phyloP scores from a whole-genome alignment of 2,888 invertebrate species.

The Tetranychus truncatus region DNA sequence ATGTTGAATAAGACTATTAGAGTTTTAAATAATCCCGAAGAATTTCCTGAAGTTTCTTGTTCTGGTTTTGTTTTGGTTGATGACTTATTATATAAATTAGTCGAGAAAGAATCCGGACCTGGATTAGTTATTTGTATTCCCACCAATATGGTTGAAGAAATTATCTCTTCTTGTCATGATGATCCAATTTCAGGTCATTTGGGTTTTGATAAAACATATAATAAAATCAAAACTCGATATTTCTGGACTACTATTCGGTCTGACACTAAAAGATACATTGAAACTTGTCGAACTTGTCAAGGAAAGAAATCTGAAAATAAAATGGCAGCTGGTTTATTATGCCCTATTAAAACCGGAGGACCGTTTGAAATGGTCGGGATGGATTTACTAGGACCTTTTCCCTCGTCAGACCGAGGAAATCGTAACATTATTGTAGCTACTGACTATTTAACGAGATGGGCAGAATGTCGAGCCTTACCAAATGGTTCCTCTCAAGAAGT shows the following conservation, averaged over 20 bases:
- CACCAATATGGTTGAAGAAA: neutral
- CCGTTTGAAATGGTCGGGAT: conserved; percentile 10
- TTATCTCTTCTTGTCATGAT: neutral
- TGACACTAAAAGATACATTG: neutral
- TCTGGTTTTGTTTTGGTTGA: neutral
- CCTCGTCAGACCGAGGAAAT: no score
- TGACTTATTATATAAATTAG: neutral
- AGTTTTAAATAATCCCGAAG: neutral
- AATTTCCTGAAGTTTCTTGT: neutral
- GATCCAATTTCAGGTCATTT: neutral
- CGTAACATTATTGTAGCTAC: no score
- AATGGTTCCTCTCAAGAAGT: conserved; percentile 22
- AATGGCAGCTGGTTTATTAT: neutral
- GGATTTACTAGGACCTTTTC: conserved; percentile 24
- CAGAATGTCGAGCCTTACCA: conserved; percentile 21
- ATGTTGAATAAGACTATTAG: neutral
- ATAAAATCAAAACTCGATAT: neutral
- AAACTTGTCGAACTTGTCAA: conserved; percentile 4
- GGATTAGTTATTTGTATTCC: neutral
- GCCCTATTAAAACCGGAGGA: neutral
- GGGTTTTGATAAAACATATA: neutral
- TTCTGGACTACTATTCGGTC: neutral
- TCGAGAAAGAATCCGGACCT: neutral
- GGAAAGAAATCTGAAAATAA: neutral
- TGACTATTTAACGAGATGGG: conserved; percentile 24